Evolutionary conservation across 2,888 invertebrate genomes (phyloP).

Genomic region (Zaprionus bogoriensis): DNA sequence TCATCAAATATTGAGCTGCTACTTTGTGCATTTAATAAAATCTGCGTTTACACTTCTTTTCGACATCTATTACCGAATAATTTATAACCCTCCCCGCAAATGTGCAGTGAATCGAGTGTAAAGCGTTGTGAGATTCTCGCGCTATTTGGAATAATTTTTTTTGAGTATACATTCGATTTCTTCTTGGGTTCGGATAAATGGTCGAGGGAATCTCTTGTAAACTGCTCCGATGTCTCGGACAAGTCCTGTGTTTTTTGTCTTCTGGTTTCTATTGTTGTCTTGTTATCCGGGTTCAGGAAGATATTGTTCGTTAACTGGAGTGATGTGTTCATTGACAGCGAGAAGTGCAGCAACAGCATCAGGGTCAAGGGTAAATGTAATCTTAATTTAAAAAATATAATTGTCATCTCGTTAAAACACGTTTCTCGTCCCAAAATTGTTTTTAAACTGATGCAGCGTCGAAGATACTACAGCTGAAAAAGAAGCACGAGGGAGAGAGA

Average conservation of each 20-base stretch:
- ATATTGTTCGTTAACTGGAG: conserved; percentile 17
- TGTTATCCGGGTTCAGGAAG: conserved; percentile 15
- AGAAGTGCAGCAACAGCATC: conserved; percentile 27
- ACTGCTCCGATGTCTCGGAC: background rate
- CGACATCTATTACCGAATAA: conserved; percentile 47
- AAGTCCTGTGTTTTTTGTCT: background rate
- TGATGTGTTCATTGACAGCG: conserved; percentile 6
- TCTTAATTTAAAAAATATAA: conserved; percentile 1
- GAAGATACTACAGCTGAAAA: too few relatives aligned
- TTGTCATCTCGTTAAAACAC: conserved; percentile 49
- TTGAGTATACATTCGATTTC: background rate
- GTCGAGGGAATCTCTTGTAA: background rate
- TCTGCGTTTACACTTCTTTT: conserved; percentile 28
- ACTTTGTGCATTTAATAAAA: background rate
- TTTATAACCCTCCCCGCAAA: conserved; percentile 43
- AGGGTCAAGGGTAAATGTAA: conserved; percentile 13
- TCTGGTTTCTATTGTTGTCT: background rate
- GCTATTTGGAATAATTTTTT: background rate
- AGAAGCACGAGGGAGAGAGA: too few relatives aligned
- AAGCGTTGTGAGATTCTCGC: conserved; percentile 45
- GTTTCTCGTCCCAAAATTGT: conserved; percentile 28
- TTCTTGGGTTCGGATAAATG: background rate
- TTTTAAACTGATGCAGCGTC: too few relatives aligned
- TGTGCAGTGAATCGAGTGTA: conserved; percentile 43
- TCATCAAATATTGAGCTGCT: too few relatives aligned